A percentile compares a stretch with the other conserved stretches of the same genome.
These are phyloP conservation scores for Eidolon dupreanum DNA, from an alignment of 2,797 vertebrate species.

Conservation along the genomic window DNA sequence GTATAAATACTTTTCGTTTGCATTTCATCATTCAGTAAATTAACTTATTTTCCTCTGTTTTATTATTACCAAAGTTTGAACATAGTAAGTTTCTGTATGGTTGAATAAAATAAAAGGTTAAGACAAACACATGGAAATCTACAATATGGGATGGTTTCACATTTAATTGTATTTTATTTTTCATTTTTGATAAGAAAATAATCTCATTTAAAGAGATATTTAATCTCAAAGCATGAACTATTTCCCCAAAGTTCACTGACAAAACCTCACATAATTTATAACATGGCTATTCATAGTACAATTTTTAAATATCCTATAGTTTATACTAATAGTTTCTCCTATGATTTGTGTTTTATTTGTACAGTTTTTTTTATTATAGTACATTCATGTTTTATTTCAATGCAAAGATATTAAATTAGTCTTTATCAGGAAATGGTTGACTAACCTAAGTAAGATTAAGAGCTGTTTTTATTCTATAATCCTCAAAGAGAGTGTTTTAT, in stretches of 20 bases:
- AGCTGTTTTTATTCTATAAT: not conserved
- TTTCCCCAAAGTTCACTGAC: not conserved
- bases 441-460: not conserved
- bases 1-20: constrained; percentile 32
- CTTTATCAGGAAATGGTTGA: constrained; percentile 8
- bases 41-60: constrained; percentile 56
- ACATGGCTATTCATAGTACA: not conserved
- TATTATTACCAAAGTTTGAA: constrained; percentile 64
- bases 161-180: constrained; percentile 35
- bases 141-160: not conserved
- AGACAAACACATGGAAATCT: constrained; percentile 47
- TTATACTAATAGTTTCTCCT: not conserved
- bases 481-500: not conserved
- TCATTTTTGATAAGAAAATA: not conserved
- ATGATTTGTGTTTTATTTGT: constrained; percentile 5
- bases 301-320: not conserved
- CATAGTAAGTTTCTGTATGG: constrained; percentile 29
- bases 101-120: constrained; percentile 61
- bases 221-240: not conserved
- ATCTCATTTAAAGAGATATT: not conserved
- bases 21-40: constrained; percentile 59
- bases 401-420: not conserved
- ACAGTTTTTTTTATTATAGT: not conserved
- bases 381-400: constrained; percentile 13
- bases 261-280: not conserved